Base-by-base conservation (phyloP, 2,888 invertebrate genomes). In the Cantharis nigra region DNA sequence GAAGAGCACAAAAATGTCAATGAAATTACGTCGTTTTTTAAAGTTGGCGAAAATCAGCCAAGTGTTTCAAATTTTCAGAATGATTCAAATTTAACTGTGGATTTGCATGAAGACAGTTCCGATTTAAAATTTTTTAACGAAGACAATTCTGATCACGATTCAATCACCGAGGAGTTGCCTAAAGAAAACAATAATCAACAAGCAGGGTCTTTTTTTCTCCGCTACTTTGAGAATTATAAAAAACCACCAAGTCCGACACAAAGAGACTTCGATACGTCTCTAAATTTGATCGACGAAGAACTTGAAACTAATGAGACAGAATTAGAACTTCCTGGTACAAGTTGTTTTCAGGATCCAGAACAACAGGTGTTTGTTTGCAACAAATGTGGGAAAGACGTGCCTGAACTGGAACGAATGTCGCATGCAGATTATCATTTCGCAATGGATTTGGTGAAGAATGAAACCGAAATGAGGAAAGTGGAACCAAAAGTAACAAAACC, bases 371-470 rank as follows among this genome's bases (percentile, higher is more conserved):
- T 49, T 49, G n/a, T 49, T 49, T 97, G 97, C 88, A 82, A 90
- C 0, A 92, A 94, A 85, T 97, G 97, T 88, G 90, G 91, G 26
- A 91, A 92, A 85, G 89, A 87, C 78, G 89, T 97, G 72, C 86
- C 90, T 11, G 81, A 91, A 3, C 90, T 91, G 78, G 93, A 93
- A 78, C 90, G 94, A 82, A 86, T 90, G 0, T 94, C 96, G 85
- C 97, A 97, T 88, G 88, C 91, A 83, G 97, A 98, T 88, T 96
- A 93, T 86, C 97, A 98, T 87, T 91, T 95, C 85, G 97, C 97
- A 72, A 80, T 87, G 79, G 84, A 87, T 83, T 82, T 88, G 76
- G 83, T 86, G 65, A 82, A 84, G 79, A 82, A 85, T 75, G 86
- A 87, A 78, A 81, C 83, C 3, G 80, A 82, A 81, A 75, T 83